phyloP scores from a whole-genome alignment of 2,113 vertebrate genomes.

The Triplophysa siluroides region DNA sequence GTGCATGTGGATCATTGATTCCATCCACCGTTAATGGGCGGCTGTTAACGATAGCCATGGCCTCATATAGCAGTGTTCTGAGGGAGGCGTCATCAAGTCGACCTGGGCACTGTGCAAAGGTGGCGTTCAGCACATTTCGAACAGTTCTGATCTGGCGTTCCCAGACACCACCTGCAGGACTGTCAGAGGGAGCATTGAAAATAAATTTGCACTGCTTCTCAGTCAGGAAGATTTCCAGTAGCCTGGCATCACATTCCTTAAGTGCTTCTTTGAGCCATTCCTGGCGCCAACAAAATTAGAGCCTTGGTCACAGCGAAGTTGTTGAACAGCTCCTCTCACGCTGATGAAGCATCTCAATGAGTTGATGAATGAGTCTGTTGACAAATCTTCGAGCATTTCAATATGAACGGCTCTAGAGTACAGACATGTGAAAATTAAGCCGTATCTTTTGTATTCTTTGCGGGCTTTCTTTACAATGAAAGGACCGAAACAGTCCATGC shows the following conservation, averaged over 20 bases:
- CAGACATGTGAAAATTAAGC: slow-evolving; percentile 17
- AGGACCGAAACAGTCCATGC: slow-evolving; percentile 13
- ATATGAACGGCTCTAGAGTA: not conserved
- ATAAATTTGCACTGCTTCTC: not conserved
- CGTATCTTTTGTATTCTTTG: slow-evolving; percentile 23
- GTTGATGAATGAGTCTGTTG: not conserved
- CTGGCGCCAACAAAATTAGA: not conserved
- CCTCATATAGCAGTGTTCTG: not conserved
- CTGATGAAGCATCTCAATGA: not conserved
- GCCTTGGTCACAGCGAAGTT: not conserved
- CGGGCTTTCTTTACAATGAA: not conserved
- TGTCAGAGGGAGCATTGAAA: not conserved
- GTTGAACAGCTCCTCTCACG: not conserved
- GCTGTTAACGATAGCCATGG: not conserved
- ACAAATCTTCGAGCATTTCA: slow-evolving; percentile 13
- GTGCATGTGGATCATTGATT: not conserved
- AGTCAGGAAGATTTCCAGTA: not conserved
- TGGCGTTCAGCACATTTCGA: slow-evolving; percentile 11
- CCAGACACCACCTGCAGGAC: not conserved
- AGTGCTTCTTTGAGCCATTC: not conserved
- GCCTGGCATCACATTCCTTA: not conserved
- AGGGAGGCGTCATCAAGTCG: slow-evolving; percentile 6
- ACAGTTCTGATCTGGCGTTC: slow-evolving; percentile 5
- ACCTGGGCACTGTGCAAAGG: not conserved
- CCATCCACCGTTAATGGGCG: not conserved